Percentiles rank a stretch among this genome's conserved stretches.
Evolutionary conservation across 2,113 vertebrate genomes (phyloP).

Genomic region (Pampusana beccarii): DNA sequence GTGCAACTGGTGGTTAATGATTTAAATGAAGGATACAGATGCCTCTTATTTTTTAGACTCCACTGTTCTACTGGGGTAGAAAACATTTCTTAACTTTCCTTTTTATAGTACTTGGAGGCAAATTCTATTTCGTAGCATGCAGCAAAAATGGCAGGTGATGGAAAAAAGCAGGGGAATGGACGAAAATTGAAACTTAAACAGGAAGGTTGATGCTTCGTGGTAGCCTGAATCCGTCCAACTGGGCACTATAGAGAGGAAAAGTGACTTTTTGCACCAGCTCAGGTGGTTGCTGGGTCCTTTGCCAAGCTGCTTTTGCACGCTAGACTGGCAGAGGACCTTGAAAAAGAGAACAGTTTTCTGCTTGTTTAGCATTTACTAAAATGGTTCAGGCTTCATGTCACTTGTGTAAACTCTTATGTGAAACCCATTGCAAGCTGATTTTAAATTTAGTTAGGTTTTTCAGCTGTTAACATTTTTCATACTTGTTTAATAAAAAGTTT

Average conservation of each 20-base stretch:
- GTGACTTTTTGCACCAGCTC: neutral
- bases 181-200: neutral
- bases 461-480: neutral
- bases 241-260: neutral
- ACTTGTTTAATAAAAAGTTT: neutral
- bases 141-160: conserved; percentile 21
- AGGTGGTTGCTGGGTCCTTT: neutral
- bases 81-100: conserved; percentile 5
- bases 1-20: neutral
- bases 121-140: conserved; percentile 6
- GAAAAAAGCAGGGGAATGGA: neutral
- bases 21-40: neutral
- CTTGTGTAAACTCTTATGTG: neutral
- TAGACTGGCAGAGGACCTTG: neutral
- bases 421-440: neutral
- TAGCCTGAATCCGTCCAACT: neutral
- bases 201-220: neutral
- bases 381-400: neutral
- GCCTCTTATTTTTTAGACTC: neutral
- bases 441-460: neutral
- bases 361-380: neutral
- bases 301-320: neutral
- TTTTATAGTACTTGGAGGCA: conserved; percentile 18
- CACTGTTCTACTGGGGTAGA: neutral
- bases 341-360: neutral